phyloP scores from a whole-genome alignment of 1,140 invertebrate genomes.

The Berghia stephanieae region DNA sequence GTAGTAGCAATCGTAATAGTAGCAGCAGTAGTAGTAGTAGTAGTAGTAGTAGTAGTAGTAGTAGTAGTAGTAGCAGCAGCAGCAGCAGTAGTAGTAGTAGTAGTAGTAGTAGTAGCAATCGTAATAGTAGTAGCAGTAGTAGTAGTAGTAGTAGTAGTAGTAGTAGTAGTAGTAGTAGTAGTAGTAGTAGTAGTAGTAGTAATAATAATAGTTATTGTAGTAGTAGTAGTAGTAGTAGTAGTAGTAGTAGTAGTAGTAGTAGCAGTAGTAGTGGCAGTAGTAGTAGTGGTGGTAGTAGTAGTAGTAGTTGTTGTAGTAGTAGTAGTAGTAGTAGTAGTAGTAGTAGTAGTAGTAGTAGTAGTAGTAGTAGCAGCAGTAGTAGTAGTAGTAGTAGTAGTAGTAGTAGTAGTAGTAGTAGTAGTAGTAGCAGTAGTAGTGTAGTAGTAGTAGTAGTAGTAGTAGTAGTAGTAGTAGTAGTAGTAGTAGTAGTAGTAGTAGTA shows the following conservation, averaged over 20 bases:
- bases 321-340: not conserved
- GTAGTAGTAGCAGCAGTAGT: not conserved
- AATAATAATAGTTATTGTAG: no score
- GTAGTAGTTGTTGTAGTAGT: constrained; percentile 6
- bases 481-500: not conserved
- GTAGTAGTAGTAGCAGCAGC: no score
- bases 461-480: not conserved
- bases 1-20: no score
- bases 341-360: not conserved
- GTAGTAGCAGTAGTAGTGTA: not conserved
- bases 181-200: no score
- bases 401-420: not conserved
- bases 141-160: no score
- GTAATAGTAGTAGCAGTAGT: no score
- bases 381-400: not conserved
- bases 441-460: not conserved
- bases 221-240: no score
- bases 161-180: no score
- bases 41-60: no score
- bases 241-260: constrained; percentile 19
- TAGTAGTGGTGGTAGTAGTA: not conserved
- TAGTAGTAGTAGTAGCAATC: no score
- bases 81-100: no score
- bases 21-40: no score
- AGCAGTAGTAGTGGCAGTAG: not conserved